phyloP scores from a whole-genome alignment of 2,888 invertebrate genomes.

The Lepidocyrtoides sp. region DNA sequence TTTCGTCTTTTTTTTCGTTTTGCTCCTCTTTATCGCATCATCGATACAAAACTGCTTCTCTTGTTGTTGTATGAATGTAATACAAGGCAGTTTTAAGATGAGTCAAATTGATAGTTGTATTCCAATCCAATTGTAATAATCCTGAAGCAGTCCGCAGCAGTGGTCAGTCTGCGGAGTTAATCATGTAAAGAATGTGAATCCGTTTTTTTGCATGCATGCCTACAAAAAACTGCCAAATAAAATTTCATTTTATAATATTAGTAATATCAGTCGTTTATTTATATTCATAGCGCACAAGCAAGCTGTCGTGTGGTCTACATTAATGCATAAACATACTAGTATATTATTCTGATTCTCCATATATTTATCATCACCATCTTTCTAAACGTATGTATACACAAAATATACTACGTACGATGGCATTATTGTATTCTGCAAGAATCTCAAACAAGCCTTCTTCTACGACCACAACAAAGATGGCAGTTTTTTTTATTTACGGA shows the following conservation, averaged over 20 bases:
- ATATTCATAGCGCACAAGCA: background rate
- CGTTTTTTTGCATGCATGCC: constrained; percentile 53
- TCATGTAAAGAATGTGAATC: constrained; percentile 63
- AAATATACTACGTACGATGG: background rate
- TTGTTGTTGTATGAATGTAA: background rate
- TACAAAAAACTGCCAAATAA: constrained; percentile 47
- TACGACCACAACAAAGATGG: background rate
- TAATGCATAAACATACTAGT: background rate
- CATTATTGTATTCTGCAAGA: background rate
- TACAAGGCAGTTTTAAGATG: constrained; percentile 50
- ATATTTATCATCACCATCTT: constrained; percentile 27
- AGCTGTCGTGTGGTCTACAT: constrained; percentile 30
- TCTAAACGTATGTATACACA: background rate
- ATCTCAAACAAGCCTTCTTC: background rate
- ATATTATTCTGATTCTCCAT: constrained; percentile 20
- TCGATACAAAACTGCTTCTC: constrained; percentile 6
- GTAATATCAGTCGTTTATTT: background rate
- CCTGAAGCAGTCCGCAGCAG: constrained; percentile 31
- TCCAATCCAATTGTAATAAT: constrained; percentile 73
- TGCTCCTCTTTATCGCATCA: constrained; percentile 33
- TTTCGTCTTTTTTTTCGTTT: constrained; percentile 14
- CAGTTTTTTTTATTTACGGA: constrained; percentile 3
- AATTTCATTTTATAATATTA: constrained; percentile 30
- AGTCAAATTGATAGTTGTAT: constrained; percentile 56
- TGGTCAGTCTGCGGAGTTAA: constrained; percentile 66